Percentiles rank a stretch among this genome's conserved stretches.
These are phyloP conservation scores for Pecten maximus DNA, from an alignment of 2,888 invertebrate genomes.

Conservation along the genomic window DNA sequence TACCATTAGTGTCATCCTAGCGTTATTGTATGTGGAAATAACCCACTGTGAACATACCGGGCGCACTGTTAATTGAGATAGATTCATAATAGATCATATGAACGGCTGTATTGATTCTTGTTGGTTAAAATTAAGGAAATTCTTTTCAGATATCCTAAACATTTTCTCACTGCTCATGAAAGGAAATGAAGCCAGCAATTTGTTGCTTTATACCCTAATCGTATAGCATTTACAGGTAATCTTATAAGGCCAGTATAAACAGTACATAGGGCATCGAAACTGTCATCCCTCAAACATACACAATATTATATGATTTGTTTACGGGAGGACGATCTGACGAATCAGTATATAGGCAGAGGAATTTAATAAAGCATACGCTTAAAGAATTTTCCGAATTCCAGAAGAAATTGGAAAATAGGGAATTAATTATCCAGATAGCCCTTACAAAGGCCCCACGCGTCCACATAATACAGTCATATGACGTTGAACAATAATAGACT, in stretches of 20 bases:
- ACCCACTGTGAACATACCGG: not conserved
- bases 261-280: not conserved
- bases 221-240: not conserved
- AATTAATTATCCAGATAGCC: not conserved
- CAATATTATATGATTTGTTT: not conserved
- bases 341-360: not conserved
- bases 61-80: not conserved
- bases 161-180: constrained; percentile 22
- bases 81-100: not conserved
- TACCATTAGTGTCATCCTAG: constrained; percentile 17
- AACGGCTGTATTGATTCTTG: not conserved
- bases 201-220: constrained; percentile 6
- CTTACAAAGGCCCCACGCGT: not conserved
- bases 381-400: not conserved
- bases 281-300: not conserved
- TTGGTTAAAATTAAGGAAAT: not conserved
- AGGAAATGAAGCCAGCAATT: constrained; percentile 13
- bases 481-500: not conserved
- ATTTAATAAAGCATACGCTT: not conserved
- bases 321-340: not conserved
- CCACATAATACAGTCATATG: not conserved
- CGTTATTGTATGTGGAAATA: not conserved
- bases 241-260: not conserved
- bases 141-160: constrained; percentile 11
- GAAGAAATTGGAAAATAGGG: not conserved